A percentile compares a stretch with the other conserved stretches of the same genome.
Conservation (phyloP, 2,797 vertebrate genomes). For the Craterocephalus amniculus region DNA sequence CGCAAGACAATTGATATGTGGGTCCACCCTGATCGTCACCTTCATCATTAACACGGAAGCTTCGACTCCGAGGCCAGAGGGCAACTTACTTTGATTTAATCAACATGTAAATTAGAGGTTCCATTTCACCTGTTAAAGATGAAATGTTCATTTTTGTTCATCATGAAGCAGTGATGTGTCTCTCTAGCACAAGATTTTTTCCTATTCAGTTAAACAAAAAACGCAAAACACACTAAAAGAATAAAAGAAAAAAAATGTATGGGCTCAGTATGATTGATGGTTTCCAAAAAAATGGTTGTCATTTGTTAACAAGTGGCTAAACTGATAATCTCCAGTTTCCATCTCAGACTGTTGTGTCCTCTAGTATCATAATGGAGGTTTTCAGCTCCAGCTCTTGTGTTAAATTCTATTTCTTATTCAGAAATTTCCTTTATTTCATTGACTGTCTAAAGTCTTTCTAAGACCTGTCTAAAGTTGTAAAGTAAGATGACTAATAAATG, state of each 20-base stretch:
- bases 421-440: slow-evolving; percentile 55
- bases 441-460: too few species aligned
- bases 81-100: slow-evolving; percentile 48
- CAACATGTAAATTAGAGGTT: slow-evolving; percentile 41
- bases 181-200: background rate
- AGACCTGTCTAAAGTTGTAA: slow-evolving; percentile 33
- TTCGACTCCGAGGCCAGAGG: slow-evolving; percentile 30
- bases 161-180: slow-evolving; percentile 7
- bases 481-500: slow-evolving; percentile 6
- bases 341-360: slow-evolving; percentile 25
- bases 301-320: slow-evolving; percentile 14
- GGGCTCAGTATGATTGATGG: slow-evolving; percentile 8
- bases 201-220: background rate
- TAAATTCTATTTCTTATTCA: slow-evolving; percentile 56
- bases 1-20: slow-evolving; percentile 26
- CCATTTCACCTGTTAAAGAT: slow-evolving; percentile 23
- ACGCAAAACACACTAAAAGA: background rate
- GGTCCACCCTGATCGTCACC: slow-evolving; percentile 33
- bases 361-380: slow-evolving; percentile 26
- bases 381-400: slow-evolving; percentile 20
- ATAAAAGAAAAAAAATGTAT: background rate
- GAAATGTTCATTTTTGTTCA: slow-evolving; percentile 17
- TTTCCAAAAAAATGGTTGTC: slow-evolving; percentile 8
- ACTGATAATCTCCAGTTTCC: slow-evolving; percentile 27
- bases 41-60: slow-evolving; percentile 37